A percentile compares a stretch with the other conserved stretches of the same genome.
Conservation (phyloP, 2,113 vertebrate species). For the Chionis minor region DNA sequence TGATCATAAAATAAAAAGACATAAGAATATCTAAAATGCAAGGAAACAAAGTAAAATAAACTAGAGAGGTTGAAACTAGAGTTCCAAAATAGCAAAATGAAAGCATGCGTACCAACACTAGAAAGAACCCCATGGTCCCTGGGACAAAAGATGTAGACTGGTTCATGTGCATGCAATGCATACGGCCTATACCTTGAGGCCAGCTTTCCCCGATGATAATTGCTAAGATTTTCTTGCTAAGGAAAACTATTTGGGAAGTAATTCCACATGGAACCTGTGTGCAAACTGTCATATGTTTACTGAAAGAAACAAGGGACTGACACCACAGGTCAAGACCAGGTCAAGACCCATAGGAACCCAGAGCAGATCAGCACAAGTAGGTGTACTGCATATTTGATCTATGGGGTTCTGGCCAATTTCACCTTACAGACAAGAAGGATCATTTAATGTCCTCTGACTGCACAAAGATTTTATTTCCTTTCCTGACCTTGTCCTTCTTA, state of each 20-base stretch:
- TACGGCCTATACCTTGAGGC: neutral
- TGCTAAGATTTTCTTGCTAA: neutral
- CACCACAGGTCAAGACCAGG: neutral
- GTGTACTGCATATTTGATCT: neutral
- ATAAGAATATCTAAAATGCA: neutral
- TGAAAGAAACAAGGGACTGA: neutral
- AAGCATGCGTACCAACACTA: accelerated
- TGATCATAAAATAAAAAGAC: neutral
- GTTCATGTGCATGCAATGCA: accelerated
- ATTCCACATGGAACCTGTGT: neutral
- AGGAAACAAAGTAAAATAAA: neutral
- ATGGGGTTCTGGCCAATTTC: neutral
- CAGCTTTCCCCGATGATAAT: accelerated
- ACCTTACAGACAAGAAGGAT: neutral
- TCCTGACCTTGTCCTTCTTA: neutral
- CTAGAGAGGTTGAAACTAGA: neutral
- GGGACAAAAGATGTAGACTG: neutral
- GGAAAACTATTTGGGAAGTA: neutral
- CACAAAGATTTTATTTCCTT: accelerated
- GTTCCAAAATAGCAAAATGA: neutral
- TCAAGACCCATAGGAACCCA: neutral
- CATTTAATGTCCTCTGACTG: neutral
- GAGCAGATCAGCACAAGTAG: neutral
- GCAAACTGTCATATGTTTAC: neutral
- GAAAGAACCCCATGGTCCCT: accelerated